These are phyloP conservation scores for Chrysaora quinquecirrha DNA, from an alignment of 30 jellyfish, hydroid and myxozoan species.

Conservation along the genomic window DNA sequence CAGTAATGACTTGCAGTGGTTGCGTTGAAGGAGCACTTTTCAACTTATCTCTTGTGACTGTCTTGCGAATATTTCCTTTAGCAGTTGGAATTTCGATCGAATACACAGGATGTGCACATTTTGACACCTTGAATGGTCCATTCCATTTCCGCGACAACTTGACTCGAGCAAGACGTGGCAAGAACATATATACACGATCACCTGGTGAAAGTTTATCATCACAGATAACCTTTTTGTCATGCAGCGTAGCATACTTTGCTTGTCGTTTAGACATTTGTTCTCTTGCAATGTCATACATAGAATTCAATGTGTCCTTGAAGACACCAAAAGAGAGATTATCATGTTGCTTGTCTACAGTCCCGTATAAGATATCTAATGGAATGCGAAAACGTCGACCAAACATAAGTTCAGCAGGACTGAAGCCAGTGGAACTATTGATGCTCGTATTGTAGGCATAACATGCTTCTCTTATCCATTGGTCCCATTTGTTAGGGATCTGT, in stretches of 20 bases:
- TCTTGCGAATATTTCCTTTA: conserved; percentile 7
- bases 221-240: conserved; percentile 17
- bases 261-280: conserved; percentile 27
- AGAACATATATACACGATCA: conserved; percentile 12
- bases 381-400: conserved; percentile 31
- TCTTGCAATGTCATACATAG: conserved; percentile 19
- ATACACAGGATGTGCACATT: conserved; percentile 6
- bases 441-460: conserved; percentile 35
- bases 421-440: conserved; percentile 33
- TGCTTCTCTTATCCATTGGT: conserved; percentile 32
- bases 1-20: no score
- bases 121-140: conserved; percentile 27
- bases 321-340: neutral
- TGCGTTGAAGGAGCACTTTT: no score
- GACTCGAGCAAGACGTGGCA: conserved; percentile 14
- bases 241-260: conserved; percentile 11
- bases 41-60: conserved; percentile 37
- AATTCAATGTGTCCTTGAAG: neutral
- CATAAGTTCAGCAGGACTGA: conserved; percentile 49
- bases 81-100: conserved; percentile 21
- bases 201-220: conserved; percentile 10
- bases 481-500: conserved; percentile 9
- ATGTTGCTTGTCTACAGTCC: neutral
- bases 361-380: conserved; percentile 31
- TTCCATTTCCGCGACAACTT: conserved; percentile 20